These are phyloP conservation scores for Phalacrocorax pelagicus DNA, from an alignment of 2,113 vertebrate genomes.

Conservation along the genomic window DNA sequence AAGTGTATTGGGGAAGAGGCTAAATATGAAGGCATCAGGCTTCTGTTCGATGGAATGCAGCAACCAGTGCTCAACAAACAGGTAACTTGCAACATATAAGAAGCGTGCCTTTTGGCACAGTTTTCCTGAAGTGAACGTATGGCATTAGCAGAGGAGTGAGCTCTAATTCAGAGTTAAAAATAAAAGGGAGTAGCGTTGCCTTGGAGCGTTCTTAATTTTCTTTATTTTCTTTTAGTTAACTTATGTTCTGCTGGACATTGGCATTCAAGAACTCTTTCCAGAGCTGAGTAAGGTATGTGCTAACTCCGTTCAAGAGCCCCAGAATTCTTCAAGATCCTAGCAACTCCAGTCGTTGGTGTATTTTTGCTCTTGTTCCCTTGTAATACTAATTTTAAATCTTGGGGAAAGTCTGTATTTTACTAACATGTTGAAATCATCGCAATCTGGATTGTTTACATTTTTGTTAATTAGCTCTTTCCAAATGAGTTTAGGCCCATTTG, in stretches of 20 bases:
- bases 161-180: neutral
- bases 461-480: neutral
- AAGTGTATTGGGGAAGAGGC: slow-evolving; percentile 90
- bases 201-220: neutral
- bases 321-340: neutral
- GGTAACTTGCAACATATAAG: slow-evolving; percentile 57
- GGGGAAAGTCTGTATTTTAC: neutral
- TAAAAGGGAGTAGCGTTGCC: neutral
- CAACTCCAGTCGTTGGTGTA: neutral
- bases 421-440: neutral
- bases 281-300: slow-evolving; percentile 85
- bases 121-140: neutral
- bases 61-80: slow-evolving; percentile 98
- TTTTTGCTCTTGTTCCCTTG: neutral
- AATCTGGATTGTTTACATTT: neutral
- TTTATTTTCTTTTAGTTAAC: slow-evolving; percentile 80
- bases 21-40: slow-evolving; percentile 85
- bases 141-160: neutral
- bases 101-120: neutral
- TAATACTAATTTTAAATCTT: neutral
- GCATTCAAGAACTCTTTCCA: slow-evolving; percentile 91
- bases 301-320: neutral
- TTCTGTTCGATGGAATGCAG: slow-evolving; percentile 90
- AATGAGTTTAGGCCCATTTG: neutral
- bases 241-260: slow-evolving; percentile 91